Evolutionary conservation across 2,888 invertebrate genomes (phyloP).

Genomic region (Lacanobia wlatinum): DNA sequence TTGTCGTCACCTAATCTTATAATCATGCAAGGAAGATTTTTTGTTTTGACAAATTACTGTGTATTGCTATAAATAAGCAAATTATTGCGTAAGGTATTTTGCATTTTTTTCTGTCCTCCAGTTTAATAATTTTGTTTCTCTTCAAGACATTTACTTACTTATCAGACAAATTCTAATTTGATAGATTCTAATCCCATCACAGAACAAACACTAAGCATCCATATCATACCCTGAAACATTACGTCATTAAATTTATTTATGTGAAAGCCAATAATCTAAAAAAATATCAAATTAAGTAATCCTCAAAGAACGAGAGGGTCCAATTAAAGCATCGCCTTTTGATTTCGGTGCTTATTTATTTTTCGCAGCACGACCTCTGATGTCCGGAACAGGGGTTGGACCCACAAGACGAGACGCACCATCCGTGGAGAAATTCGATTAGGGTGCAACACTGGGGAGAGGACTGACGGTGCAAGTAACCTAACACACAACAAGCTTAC

Average conservation of each 20-base stretch:
- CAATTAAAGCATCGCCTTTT: constrained; percentile 87
- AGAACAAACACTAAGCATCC: constrained; percentile 31
- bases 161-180: too few species aligned
- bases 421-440: constrained; percentile 89
- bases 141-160: too few species aligned
- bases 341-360: constrained; percentile 88
- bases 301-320: constrained; percentile 83
- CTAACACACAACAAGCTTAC: constrained; percentile 67
- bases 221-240: constrained; percentile 52
- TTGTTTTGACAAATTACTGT: not conserved
- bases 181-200: not conserved
- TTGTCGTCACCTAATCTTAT: not conserved
- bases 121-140: not conserved
- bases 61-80: not conserved
- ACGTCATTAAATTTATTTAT: constrained; percentile 59
- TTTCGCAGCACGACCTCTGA: constrained; percentile 86
- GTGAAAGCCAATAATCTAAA: constrained; percentile 70
- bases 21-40: constrained; percentile 7
- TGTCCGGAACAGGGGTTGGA: constrained; percentile 85
- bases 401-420: constrained; percentile 87
- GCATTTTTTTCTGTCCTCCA: not conserved
- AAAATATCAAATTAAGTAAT: constrained; percentile 87
- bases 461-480: constrained; percentile 85
- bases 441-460: constrained; percentile 88
- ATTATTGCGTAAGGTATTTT: too few species aligned